Percentiles rank a stretch among this genome's conserved stretches.
phyloP scores from a whole-genome alignment of 2,888 invertebrate genomes.

The Sympetrum striolatum region DNA sequence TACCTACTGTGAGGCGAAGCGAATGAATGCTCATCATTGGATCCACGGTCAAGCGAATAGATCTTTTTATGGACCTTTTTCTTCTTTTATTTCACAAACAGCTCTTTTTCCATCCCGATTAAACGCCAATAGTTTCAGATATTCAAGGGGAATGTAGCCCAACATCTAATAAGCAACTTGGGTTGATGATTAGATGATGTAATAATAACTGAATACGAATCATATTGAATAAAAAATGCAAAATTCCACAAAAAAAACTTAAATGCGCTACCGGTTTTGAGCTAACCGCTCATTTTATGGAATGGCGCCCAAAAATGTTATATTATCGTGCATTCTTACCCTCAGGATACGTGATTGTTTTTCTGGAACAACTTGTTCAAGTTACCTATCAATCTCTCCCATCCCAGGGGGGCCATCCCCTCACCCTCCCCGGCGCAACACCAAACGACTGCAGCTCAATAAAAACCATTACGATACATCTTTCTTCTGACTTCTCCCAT shows the following conservation, averaged over 20 bases:
- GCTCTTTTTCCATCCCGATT: constrained; percentile 12
- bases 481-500: constrained; percentile 8
- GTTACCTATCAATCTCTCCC: constrained; percentile 3
- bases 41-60: background rate
- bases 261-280: too few relatives aligned
- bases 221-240: too few relatives aligned
- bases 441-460: constrained; percentile 25
- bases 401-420: constrained; percentile 15
- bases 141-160: background rate
- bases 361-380: background rate
- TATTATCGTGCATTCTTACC: background rate
- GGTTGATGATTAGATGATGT: background rate
- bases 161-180: background rate
- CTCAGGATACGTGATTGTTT: constrained; percentile 40
- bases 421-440: constrained; percentile 18
- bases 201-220: too few relatives aligned
- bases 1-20: background rate
- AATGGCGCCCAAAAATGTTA: background rate
- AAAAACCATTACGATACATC: constrained; percentile 42
- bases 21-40: background rate
- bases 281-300: too few relatives aligned
- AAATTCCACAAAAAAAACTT: too few relatives aligned
- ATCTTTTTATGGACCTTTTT: background rate
- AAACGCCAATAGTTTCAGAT: background rate
- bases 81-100: background rate